These are phyloP conservation scores for Drosophila mojavensis DNA, from an alignment of 1,140 invertebrate species.

Conservation along the genomic window DNA sequence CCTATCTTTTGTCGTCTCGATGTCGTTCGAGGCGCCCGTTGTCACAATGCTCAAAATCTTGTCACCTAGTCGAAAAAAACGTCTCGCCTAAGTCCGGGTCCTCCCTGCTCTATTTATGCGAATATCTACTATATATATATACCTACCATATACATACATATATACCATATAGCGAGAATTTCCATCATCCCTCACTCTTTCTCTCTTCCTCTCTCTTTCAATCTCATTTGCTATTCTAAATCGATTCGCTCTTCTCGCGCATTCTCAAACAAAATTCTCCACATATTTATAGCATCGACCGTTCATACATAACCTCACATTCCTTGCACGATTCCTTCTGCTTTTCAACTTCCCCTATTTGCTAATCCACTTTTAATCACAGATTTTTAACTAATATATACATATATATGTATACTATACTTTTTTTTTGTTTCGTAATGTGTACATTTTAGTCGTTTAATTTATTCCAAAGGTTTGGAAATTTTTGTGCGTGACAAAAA, in stretches of 20 bases:
- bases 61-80: conserved; percentile 87
- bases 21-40: conserved; percentile 92
- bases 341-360: background rate
- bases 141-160: conserved; percentile 11
- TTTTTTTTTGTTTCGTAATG: conserved; percentile 66
- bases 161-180: conserved; percentile 22
- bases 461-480: conserved; percentile 78
- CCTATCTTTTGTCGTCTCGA: conserved; percentile 90
- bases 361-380: background rate
- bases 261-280: conserved; percentile 17
- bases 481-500: conserved; percentile 63
- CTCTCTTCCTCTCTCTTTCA: conserved; percentile 3
- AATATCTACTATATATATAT: conserved; percentile 33
- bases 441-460: conserved; percentile 79
- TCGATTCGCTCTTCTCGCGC: background rate
- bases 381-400: conserved; percentile 10
- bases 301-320: conserved; percentile 17
- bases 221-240: background rate
- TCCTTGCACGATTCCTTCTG: background rate
- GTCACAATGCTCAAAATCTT: conserved; percentile 94
- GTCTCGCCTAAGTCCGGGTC: conserved; percentile 64
- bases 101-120: conserved; percentile 61
- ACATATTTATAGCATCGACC: conserved; percentile 48
- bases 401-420: background rate
- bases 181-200: conserved; percentile 26